Evolutionary conservation across 2,888 invertebrate species (phyloP), one percentile per base, ranked within the genome.

Genomic region (Ctenicera cuprea): DNA sequence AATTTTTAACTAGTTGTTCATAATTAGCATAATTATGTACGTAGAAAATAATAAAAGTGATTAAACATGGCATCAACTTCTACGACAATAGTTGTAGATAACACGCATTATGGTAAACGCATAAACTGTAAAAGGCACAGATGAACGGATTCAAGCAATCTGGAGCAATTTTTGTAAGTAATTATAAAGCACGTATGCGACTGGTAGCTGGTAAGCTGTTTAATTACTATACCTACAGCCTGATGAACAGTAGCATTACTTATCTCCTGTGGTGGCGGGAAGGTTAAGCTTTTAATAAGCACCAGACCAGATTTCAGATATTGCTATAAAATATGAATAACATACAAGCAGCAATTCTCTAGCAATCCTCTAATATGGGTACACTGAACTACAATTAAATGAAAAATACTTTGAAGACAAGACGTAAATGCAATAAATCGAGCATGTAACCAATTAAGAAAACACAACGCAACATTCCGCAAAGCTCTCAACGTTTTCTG

Each of bases 381-480:
- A 62, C 62, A 69, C 37, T 69, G 61, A 69, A 69, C 69, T 52
- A 69, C 62, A 69, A 69, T 69, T 69, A 69, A 69, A 41, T 69
- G 59, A 69, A 69, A 69, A 69, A 69, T 67, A 69, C 69, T 62
- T 69, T 62, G 69, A 69, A 69, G 69, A 69, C 69, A 69, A 61
- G 69, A 62, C 61, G 61, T 69, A 69, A 69, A 69, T 69, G 69
- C 62, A 69, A 69, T 69, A 62, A 69, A 69, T 69, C 69, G 61
- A 69, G 37, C 50, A 62, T 69, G 69, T 69, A 69, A 69, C 69
- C 69, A 69, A 69, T 69, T 69, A 69, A 69, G 69, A 69, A 69
- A 69, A 69, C 67, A 67, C 69, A 69, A 69, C 69, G 69, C 69
- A 62, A 59, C 69, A 69, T 69, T 69, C 69, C 69, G 69, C 69